Conservation (phyloP, 2,113 vertebrate genomes). For the Poecile atricapillus region DNA sequence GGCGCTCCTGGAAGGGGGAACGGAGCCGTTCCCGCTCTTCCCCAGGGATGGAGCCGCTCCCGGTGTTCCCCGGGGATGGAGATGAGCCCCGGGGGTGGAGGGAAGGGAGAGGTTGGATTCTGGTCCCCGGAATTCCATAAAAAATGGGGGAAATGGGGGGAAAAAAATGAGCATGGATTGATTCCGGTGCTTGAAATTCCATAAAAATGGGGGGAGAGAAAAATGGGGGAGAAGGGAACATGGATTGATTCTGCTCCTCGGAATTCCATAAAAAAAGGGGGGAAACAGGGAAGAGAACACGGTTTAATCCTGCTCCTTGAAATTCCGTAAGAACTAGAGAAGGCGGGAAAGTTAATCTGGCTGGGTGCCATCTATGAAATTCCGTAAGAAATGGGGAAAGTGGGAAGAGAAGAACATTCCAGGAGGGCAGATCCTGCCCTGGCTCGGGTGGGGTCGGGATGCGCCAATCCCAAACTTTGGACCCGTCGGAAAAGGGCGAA, state of each 20-base stretch:
- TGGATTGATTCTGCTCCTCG: neutral
- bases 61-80: neutral
- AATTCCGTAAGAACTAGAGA: neutral
- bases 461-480: neutral
- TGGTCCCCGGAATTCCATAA: neutral
- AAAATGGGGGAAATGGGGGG: accelerated
- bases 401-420: neutral
- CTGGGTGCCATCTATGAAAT: neutral
- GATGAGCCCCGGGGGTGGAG: neutral
- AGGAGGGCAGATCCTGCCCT: neutral
- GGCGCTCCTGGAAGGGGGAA: neutral
- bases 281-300: neutral
- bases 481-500: accelerated
- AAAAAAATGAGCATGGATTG: neutral
- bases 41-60: neutral
- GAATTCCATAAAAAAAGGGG: neutral
- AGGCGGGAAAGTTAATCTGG: no score
- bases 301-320: neutral
- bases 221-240: neutral
- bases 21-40: neutral
- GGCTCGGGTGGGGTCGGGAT: neutral
- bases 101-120: neutral
- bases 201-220: neutral
- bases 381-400: neutral
- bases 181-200: neutral